A percentile compares a stretch with the other conserved stretches of the same genome.
These are phyloP conservation scores for Laticauda colubrina DNA, from an alignment of 2,113 vertebrate species.

Conservation along the genomic window DNA sequence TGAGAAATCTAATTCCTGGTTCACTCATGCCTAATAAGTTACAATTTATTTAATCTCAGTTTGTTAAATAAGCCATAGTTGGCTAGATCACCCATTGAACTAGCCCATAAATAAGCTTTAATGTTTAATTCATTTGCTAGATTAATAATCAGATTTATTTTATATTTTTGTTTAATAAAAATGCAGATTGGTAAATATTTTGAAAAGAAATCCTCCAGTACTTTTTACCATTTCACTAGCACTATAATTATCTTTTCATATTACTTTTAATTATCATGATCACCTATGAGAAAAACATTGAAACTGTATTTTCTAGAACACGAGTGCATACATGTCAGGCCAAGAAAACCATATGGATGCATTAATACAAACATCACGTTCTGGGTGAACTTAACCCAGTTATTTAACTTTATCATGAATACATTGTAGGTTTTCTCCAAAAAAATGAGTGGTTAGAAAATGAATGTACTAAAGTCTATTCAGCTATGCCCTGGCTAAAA, in stretches of 20 bases:
- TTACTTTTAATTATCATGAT: conserved; percentile 21
- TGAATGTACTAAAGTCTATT: neutral
- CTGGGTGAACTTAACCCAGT: neutral
- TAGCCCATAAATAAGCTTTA: neutral
- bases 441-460: neutral
- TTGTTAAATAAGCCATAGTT: neutral
- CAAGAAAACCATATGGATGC: neutral
- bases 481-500: neutral
- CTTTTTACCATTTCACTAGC: neutral
- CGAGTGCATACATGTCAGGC: neutral
- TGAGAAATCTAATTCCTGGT: neutral
- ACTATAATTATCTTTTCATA: neutral
- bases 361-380: neutral
- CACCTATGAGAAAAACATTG: conserved; percentile 47
- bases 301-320: neutral
- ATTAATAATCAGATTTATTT: neutral
- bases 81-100: neutral
- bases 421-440: neutral
- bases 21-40: neutral
- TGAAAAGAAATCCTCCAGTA: neutral
- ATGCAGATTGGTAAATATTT: neutral
- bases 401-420: neutral
- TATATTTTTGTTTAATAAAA: neutral
- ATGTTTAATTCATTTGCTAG: neutral
- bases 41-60: neutral